A percentile compares a stretch with the other conserved stretches of the same genome.
Conservation (phyloP, 2,113 vertebrate species). For the Setophaga petechia region DNA sequence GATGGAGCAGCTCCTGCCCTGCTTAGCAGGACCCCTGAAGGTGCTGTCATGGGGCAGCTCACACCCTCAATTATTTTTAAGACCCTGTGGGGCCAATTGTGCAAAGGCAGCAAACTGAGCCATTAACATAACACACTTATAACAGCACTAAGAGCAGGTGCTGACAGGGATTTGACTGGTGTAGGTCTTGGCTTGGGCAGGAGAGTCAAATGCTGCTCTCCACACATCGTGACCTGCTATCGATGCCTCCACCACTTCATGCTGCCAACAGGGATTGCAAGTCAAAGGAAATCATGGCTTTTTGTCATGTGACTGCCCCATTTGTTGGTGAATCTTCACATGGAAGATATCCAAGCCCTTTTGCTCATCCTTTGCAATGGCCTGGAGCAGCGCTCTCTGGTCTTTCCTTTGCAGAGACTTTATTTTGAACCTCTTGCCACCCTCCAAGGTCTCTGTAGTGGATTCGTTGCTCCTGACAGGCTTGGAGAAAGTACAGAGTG, state of each 20-base stretch:
- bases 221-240: fast-evolving
- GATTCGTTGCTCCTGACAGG: neutral
- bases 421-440: neutral
- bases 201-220: neutral
- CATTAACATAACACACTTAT: neutral
- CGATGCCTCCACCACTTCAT: neutral
- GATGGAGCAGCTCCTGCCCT: neutral
- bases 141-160: neutral
- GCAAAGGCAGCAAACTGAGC: neutral
- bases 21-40: neutral
- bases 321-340: neutral
- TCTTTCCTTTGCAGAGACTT: neutral
- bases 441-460: neutral
- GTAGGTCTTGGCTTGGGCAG: neutral
- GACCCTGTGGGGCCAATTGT: neutral
- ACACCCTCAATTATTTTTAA: neutral
- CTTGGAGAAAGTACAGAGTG: neutral
- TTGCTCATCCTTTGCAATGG: neutral
- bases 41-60: fast-evolving
- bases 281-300: neutral
- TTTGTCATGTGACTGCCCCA: fast-evolving
- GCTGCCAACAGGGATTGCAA: neutral
- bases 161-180: neutral
- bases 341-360: neutral
- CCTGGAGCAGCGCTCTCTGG: neutral